phyloP scores from a whole-genome alignment of 35 echinoderm and acorn worm genomes.

The Apostichopus japonicus region DNA sequence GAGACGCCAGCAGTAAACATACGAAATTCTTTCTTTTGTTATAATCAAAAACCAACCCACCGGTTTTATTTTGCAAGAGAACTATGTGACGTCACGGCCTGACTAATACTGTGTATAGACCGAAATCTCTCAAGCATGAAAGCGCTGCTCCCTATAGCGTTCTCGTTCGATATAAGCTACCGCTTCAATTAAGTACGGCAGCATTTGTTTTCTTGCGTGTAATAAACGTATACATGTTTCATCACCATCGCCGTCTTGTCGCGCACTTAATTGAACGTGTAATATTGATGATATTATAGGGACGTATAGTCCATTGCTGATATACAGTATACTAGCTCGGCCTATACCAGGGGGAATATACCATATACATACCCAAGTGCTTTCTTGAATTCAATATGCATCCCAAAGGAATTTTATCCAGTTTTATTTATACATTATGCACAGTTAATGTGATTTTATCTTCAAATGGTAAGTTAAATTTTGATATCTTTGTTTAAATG shows the following conservation, averaged over 20 bases:
- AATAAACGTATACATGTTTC: no score
- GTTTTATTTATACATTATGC: neutral
- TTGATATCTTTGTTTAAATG: neutral
- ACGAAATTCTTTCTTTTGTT: neutral
- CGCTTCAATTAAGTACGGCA: neutral
- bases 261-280: neutral
- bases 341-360: neutral
- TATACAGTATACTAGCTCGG: neutral
- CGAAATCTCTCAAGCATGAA: neutral
- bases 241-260: neutral
- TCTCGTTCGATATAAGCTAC: neutral
- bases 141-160: neutral
- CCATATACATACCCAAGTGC: neutral
- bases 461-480: slow-evolving; percentile 1
- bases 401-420: neutral
- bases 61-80: neutral
- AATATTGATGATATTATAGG: neutral
- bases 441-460: slow-evolving; percentile 10
- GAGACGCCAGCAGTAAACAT: neutral
- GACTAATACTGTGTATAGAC: neutral
- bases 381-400: neutral
- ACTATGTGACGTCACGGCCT: neutral
- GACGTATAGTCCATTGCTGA: neutral
- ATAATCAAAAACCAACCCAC: neutral
- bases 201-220: no score